Evolutionary conservation across 2,888 invertebrate genomes (phyloP).

Genomic region (Clostera curtula): DNA sequence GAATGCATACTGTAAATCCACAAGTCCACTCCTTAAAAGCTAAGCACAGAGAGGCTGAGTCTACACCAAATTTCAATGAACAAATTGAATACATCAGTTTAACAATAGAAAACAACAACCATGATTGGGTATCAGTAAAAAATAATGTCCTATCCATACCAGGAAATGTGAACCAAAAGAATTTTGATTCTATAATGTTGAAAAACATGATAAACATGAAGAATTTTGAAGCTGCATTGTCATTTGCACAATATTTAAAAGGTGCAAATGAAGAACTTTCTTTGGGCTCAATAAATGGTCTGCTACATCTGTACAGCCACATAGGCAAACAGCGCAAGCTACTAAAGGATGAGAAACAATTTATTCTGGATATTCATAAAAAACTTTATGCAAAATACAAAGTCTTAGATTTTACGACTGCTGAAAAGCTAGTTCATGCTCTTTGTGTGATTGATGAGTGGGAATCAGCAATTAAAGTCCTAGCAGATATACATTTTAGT

Average conservation of each 20-base stretch:
- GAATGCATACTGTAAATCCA: too few species aligned
- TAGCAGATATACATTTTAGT: constrained; percentile 74
- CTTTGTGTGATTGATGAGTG: constrained; percentile 79
- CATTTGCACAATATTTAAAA: constrained; percentile 74
- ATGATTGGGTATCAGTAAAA: constrained; percentile 59
- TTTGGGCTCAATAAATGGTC: constrained; percentile 73
- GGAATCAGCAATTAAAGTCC: constrained; percentile 74
- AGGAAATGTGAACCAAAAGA: constrained; percentile 57
- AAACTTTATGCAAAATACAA: constrained; percentile 68
- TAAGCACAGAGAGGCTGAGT: too few species aligned
- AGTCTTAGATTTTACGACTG: constrained; percentile 75
- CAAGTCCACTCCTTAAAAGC: too few species aligned
- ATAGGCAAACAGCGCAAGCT: constrained; percentile 37
- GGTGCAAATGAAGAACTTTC: constrained; percentile 62
- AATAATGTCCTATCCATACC: constrained; percentile 44
- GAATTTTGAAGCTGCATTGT: constrained; percentile 66
- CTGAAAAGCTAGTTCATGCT: constrained; percentile 76
- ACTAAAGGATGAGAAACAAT: constrained; percentile 58
- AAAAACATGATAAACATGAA: constrained; percentile 58
- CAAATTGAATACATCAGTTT: constrained; percentile 47
- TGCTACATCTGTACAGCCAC: constrained; percentile 71
- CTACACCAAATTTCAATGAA: too few species aligned
- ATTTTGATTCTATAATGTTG: constrained; percentile 77
- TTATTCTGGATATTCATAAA: constrained; percentile 70
- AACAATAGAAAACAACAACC: constrained; percentile 22